Evolutionary conservation across 2,113 vertebrate species (phyloP).

Genomic region (Nycticryphes semicollaris): DNA sequence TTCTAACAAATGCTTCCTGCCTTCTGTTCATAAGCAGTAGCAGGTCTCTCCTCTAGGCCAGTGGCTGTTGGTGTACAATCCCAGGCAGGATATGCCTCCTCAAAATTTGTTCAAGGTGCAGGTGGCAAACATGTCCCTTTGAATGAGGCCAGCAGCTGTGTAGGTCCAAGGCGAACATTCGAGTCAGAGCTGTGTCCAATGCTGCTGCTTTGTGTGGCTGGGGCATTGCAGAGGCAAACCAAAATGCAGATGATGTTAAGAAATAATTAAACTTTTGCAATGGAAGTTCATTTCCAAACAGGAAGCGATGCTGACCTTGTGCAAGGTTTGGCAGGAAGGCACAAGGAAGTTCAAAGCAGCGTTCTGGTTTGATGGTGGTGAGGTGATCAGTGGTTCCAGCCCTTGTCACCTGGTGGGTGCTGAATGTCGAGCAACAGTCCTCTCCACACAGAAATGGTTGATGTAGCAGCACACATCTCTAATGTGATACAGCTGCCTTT

Average conservation of each 20-base stretch:
- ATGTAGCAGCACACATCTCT: neutral
- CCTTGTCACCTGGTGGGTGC: neutral
- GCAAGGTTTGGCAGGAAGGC: neutral
- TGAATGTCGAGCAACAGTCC: neutral
- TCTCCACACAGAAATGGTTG: neutral
- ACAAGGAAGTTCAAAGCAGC: neutral
- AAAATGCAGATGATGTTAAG: neutral
- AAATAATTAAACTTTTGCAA: neutral
- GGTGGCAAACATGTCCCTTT: neutral
- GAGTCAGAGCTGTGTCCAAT: neutral
- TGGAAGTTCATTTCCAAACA: neutral
- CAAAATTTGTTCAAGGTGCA: neutral
- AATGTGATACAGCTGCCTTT: neutral
- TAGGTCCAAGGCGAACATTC: neutral
- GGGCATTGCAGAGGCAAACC: neutral
- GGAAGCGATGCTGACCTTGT: neutral
- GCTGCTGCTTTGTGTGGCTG: neutral
- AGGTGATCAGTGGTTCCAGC: neutral
- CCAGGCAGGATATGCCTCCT: neutral
- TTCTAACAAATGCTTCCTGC: neutral
- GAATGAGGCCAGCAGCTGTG: neutral
- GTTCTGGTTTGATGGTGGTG: neutral
- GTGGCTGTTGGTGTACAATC: neutral
- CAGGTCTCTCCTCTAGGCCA: neutral
- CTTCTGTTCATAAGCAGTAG: accelerated